Evolutionary conservation across 2,797 vertebrate species (phyloP).

Genomic region (Poliocrania exsul): DNA sequence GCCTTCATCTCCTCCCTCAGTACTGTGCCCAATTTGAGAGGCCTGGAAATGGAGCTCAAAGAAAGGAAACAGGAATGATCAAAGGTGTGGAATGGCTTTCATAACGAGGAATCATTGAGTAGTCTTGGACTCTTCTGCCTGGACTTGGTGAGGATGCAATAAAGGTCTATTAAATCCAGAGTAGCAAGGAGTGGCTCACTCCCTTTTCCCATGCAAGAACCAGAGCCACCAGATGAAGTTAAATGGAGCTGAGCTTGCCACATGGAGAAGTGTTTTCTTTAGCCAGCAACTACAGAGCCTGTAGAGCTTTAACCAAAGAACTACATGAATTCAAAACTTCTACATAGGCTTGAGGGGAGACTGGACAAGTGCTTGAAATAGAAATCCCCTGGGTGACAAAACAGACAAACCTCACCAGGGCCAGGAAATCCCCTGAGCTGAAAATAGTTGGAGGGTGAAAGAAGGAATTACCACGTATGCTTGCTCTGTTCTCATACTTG

Average conservation of each 20-base stretch:
- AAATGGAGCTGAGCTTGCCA: not conserved
- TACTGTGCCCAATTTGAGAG: not conserved
- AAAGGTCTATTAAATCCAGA: not conserved
- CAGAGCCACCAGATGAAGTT: not conserved
- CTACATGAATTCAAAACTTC: not conserved
- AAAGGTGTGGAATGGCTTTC: not conserved
- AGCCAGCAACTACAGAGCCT: not conserved
- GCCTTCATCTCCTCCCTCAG: not conserved
- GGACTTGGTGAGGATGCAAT: not conserved
- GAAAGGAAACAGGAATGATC: not conserved
- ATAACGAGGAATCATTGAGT: not conserved
- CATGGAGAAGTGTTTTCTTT: not conserved
- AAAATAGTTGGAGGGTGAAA: not conserved
- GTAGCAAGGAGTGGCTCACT: not conserved
- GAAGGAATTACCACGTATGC: not conserved
- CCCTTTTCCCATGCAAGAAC: not conserved
- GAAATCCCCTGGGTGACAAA: not conserved
- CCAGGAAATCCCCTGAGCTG: conserved; percentile 12
- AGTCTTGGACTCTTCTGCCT: not conserved
- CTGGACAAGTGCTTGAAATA: not conserved
- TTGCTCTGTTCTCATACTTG: not conserved
- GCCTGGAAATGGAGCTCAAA: not conserved
- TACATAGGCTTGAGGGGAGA: not conserved
- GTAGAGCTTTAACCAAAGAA: not conserved
- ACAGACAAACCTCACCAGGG: not conserved